Base-by-base conservation (phyloP, 2,888 invertebrate genomes). In the Artemia sinica region DNA sequence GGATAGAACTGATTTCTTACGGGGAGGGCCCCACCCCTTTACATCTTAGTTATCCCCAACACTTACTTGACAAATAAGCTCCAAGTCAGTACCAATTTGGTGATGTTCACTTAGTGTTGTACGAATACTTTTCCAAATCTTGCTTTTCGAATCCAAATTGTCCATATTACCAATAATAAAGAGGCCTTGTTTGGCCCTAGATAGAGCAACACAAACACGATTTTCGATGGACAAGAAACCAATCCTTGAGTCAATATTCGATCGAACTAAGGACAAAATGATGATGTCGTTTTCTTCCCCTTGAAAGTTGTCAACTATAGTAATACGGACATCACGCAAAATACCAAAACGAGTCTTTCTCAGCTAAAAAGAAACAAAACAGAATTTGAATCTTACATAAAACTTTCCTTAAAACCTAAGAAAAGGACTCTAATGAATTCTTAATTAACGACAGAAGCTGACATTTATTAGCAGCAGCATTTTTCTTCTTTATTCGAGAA, bases 271-370 rank as follows among this genome's bases (percentile, higher is more conserved):
- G n/a, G 77, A 77, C 50, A 78, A 70, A 10, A 78, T 68, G 18
- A 78, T 73, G 65, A 78, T 75, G 69, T 77, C 77, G 72, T 77
- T 78, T 72, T 78, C 77, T 72, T 69, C 70, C 14, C 67, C 71
- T 50, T 48, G 50, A 52, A n/a, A 68, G 5, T 68, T 71, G 66
- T n/a, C 58, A 18, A 58, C 58, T 0, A 84, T 84, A 0, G 84
- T 82, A 18, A 87, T 82, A 71, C 81, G 79, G 8, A 87, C 81
- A 52, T 82, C 80, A 49, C 77, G 74, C 7, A 84, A 76, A 0
- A 77, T 9, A 1, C 10, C 70, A 1, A 72, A 68, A 70, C 72
- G 72, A 7, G 74, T 71, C 67, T 75, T 74, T 52, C 74, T 72
- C 69, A 74, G 73, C 77, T 77, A 69, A 28, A 72, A 69, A 28